Conservation (phyloP, 2,888 invertebrate genomes). For the Piscicola geometra region DNA sequence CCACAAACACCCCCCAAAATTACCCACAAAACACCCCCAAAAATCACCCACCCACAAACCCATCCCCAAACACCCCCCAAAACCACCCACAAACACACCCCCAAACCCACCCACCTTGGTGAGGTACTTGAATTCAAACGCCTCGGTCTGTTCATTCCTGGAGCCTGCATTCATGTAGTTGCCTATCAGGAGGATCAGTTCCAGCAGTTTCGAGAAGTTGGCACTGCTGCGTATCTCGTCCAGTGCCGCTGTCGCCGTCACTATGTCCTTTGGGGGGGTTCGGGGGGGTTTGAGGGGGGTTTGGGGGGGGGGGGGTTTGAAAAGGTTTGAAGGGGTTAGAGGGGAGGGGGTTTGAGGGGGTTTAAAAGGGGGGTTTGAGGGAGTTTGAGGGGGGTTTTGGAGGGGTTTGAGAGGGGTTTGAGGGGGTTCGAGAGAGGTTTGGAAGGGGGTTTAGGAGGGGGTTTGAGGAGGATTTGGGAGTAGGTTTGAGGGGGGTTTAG, state of each 20-base stretch:
- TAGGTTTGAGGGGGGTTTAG: no score
- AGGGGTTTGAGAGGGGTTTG: constrained; percentile 49
- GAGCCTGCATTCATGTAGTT: constrained; percentile 96
- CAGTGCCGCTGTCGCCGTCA: constrained; percentile 88
- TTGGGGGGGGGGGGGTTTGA: neutral
- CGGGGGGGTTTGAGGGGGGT: no score
- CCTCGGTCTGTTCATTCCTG: constrained; percentile 82
- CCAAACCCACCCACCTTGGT: constrained; percentile 67
- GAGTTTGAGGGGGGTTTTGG: no score
- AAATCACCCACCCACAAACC: no score
- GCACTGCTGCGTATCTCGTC: constrained; percentile 83
- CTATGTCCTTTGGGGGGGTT: constrained; percentile 67
- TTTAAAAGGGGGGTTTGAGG: neutral
- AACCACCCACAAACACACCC: neutral
- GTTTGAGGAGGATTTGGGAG: no score
- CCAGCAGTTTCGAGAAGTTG: constrained; percentile 83
- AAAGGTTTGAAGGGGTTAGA: no score
- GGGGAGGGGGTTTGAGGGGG: neutral
- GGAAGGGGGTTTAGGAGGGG: no score
- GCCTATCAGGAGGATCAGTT: constrained; percentile 81
- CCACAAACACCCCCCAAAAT: no score
- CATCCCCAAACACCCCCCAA: no score
- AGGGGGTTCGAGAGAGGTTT: no score
- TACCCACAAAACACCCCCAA: no score
- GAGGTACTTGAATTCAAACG: constrained; percentile 91